Evolutionary conservation across 1,140 invertebrate species (phyloP).

Genomic region (Gryllus bimaculatus): DNA sequence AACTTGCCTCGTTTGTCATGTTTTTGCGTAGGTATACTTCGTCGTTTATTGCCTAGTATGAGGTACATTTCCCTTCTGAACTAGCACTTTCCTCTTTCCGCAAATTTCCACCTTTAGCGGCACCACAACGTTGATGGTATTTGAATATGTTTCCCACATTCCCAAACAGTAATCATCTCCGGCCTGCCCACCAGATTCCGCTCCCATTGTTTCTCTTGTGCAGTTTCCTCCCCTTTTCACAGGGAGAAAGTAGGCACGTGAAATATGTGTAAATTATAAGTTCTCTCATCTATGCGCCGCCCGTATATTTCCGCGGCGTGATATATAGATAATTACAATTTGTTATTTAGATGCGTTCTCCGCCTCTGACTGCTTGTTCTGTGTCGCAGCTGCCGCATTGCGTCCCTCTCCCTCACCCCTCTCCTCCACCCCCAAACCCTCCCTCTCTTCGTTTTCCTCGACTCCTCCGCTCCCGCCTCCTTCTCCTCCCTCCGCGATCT

Average conservation of each 20-base stretch:
- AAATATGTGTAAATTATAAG: background rate
- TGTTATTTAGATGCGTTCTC: background rate
- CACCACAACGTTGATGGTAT: no score
- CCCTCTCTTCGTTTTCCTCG: background rate
- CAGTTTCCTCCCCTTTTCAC: no score
- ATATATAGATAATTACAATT: slow-evolving; percentile 2
- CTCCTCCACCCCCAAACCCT: background rate
- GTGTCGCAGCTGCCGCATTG: background rate
- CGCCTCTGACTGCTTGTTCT: background rate
- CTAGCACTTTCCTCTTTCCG: no score
- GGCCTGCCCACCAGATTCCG: no score
- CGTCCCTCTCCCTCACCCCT: background rate
- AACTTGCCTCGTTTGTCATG: no score
- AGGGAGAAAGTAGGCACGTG: background rate
- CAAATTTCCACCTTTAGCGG: no score
- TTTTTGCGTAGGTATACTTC: no score
- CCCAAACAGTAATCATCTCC: no score
- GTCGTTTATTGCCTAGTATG: no score
- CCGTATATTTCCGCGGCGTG: background rate
- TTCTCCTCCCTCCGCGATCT: background rate
- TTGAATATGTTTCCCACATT: no score
- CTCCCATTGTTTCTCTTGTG: no score
- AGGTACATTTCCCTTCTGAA: no score
- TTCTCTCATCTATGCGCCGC: background rate
- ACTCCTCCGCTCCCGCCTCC: background rate